Conservation (phyloP, 2,888 invertebrate genomes). For the Drosophila melanosoma region DNA sequence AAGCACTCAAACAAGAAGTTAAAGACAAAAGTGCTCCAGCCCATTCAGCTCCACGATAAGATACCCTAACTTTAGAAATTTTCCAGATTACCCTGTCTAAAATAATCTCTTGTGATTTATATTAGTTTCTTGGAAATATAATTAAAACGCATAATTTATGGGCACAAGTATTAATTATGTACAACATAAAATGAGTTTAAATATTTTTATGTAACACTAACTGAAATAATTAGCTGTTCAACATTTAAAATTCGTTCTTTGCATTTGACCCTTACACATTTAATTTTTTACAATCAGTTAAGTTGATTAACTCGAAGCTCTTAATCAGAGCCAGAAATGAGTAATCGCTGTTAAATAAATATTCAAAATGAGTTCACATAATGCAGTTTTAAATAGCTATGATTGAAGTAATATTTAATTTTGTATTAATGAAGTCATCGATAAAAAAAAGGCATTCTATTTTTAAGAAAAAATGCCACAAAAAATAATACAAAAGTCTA, state of each 20-base stretch:
- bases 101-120: not conserved
- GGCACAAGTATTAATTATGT: not conserved
- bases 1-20: not conserved
- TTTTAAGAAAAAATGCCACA: not conserved
- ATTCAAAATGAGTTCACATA: conserved; percentile 13
- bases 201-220: not conserved
- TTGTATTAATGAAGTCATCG: not conserved
- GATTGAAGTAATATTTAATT: not conserved
- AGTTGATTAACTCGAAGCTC: conserved; percentile 4
- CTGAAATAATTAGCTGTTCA: not conserved
- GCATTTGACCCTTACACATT: not conserved
- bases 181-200: not conserved
- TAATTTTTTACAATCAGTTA: not conserved
- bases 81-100: not conserved
- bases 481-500: no score
- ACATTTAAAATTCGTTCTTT: not conserved
- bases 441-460: not conserved
- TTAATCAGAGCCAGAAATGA: conserved; percentile 15
- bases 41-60: not conserved
- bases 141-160: not conserved
- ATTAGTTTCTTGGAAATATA: not conserved
- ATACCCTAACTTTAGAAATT: not conserved
- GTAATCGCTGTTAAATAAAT: conserved; percentile 38
- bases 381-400: not conserved
- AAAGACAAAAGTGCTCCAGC: not conserved